Evolutionary conservation across 2,888 invertebrate genomes (phyloP).

Genomic region (Lasioglossum leucozonium): DNA sequence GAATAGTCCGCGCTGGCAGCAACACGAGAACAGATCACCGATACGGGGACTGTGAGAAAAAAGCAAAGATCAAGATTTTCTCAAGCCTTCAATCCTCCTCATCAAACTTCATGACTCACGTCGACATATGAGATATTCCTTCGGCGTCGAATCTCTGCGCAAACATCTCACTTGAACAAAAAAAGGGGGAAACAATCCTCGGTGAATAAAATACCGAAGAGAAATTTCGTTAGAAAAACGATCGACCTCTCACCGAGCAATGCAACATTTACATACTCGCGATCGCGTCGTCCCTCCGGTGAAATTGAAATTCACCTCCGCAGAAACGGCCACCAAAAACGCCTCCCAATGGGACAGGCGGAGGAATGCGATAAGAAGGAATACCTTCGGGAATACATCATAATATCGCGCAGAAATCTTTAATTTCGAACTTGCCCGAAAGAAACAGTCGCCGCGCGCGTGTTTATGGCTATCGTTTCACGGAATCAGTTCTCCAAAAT

Average conservation of each 20-base stretch:
- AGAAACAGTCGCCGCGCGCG: conserved; percentile 14
- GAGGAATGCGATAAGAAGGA: background rate
- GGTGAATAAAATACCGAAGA: background rate
- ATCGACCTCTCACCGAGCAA: background rate
- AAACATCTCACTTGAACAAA: background rate
- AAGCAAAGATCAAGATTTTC: background rate
- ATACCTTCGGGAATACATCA: conserved; percentile 23
- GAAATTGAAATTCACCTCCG: conserved; percentile 22
- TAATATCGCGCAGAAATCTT: conserved; percentile 55
- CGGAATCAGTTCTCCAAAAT: conserved; percentile 30
- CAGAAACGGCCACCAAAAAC: conserved; percentile 24
- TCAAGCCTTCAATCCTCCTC: background rate
- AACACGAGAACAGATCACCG: conserved; percentile 2
- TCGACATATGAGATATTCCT: background rate
- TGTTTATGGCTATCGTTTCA: conserved; percentile 17
- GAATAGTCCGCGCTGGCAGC: background rate
- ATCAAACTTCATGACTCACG: background rate
- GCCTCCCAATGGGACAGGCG: background rate
- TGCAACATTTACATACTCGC: background rate
- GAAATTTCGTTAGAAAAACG: background rate
- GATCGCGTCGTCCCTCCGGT: background rate
- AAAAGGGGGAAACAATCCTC: background rate
- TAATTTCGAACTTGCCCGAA: conserved; percentile 47
- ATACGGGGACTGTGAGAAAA: background rate
- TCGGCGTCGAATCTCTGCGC: background rate